Percentiles rank a stretch among this genome's conserved stretches.
Conservation (phyloP, 2,888 invertebrate species). For the Agrilus cyanescens region DNA sequence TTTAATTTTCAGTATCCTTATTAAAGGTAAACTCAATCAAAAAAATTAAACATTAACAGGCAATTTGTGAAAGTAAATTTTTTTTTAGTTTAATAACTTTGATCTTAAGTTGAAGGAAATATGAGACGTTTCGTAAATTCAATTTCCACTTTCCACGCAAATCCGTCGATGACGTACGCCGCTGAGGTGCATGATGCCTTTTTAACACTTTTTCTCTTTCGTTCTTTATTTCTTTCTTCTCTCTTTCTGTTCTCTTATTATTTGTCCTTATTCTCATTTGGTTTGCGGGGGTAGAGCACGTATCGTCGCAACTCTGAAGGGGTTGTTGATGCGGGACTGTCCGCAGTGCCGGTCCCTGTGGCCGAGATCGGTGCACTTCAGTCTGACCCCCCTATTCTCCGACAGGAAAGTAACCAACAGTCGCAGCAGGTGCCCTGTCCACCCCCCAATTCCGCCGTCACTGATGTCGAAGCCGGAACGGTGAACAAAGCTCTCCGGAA, state of each 20-base stretch:
- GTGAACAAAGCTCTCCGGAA: conserved; percentile 55
- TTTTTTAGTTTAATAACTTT: too few relatives aligned
- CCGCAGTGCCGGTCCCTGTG: conserved; percentile 35
- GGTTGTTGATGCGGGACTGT: conserved; percentile 36
- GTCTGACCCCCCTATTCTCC: conserved; percentile 27
- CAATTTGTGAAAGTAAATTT: too few relatives aligned
- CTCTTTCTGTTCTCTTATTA: conserved; percentile 10
- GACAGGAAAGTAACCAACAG: conserved; percentile 18
- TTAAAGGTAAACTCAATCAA: too few relatives aligned
- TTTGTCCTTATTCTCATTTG: conserved; percentile 14
- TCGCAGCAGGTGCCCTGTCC: conserved; percentile 38
- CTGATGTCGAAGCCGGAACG: conserved; percentile 54
- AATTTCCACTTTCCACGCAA: background rate
- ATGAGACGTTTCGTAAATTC: too few relatives aligned
- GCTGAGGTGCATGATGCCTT: conserved; percentile 2
- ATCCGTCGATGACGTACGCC: background rate
- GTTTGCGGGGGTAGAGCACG: conserved; percentile 33
- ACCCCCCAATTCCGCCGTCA: conserved; percentile 44
- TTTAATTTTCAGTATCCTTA: too few relatives aligned
- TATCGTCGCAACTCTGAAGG: conserved; percentile 39
- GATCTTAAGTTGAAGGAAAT: too few relatives aligned
- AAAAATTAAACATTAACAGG: too few relatives aligned
- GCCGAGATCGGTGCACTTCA: conserved; percentile 29
- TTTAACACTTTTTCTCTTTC: conserved; percentile 21
- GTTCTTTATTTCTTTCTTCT: conserved; percentile 16